Base-by-base conservation (phyloP, 2,888 invertebrate genomes). In the Lysandra bellargus region DNA sequence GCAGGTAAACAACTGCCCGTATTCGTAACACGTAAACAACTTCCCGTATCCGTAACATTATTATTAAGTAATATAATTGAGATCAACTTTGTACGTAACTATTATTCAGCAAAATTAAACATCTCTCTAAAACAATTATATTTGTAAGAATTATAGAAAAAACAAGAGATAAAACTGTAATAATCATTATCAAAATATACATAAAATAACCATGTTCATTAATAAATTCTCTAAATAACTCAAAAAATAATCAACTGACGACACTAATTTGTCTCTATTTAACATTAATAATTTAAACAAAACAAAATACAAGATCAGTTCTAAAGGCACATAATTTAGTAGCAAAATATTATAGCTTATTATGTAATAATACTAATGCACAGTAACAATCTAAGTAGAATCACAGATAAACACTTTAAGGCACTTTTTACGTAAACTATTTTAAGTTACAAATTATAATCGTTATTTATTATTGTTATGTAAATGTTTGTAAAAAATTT, bases 301-400 rank as follows among this genome's bases (percentile, higher is more conserved):
- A 78, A 81, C 77, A 80, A 79, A 81, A 81, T 81, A 78, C 80
- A 78, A 81, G 78, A 81, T 40, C 40, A 40, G 40, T 40, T 40
- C 40, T 6, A 40, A 40, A 40, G 40, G 40, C 40, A 40, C 40
- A 79, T 60, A 80, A 81, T 79, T 79, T 79, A 79, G 79, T 80
- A 81, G 79, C 81, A 81, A 78, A 78, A 80, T 79, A 80, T 80
- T 74, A 74, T 74, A 79, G 78, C 79, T 78, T 80, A 77, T 49
- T 40, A 79, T 78, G 77, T 78, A 79, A 81, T 80, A 80, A 79
- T 79, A 81, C 75, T 79, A 81, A 79, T 79, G 79, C 79, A 81
- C 79, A 81, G 80, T 81, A 80, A 79, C 79, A 81, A 81, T 81
- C 79, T 80, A 81, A 80, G 79, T 80, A 81, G 78, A 81, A 79